Percentiles rank a stretch among this genome's conserved stretches.
phyloP scores from a whole-genome alignment of 1,140 invertebrate species.

The Apis florea region DNA sequence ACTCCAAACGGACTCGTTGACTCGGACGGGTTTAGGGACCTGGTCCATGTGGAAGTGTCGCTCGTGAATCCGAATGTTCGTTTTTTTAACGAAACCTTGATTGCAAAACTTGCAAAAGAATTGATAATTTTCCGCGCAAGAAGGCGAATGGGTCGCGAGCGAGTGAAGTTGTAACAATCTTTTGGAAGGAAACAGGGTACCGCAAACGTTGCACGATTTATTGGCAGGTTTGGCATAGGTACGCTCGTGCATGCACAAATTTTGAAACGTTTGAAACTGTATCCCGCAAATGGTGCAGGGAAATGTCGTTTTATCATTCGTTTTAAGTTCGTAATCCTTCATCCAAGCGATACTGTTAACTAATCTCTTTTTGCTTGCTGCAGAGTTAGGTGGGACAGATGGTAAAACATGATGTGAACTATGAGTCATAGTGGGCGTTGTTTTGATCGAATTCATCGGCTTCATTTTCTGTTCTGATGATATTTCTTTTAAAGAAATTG shows the following conservation, averaged over 20 bases:
- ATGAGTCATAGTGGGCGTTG: not conserved
- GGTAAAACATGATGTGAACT: too few species aligned
- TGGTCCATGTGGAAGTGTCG: conserved; percentile 50
- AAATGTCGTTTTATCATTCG: not conserved
- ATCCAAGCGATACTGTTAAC: not conserved
- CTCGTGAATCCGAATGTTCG: conserved; percentile 41
- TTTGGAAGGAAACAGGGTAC: conserved; percentile 52
- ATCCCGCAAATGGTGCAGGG: conserved; percentile 60
- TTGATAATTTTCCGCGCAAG: not conserved
- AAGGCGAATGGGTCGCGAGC: conserved; percentile 30
- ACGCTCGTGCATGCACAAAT: conserved; percentile 57
- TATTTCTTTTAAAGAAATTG: too few species aligned
- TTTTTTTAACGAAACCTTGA: conserved; percentile 57
- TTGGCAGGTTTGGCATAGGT: conserved; percentile 7
- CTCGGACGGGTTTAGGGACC: rapidly evolving
- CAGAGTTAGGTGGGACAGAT: too few species aligned
- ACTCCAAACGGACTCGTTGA: rapidly evolving
- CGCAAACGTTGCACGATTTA: conserved; percentile 50
- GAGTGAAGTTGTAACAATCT: conserved; percentile 49
- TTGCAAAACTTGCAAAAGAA: conserved; percentile 56
- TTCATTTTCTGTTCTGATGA: rapidly evolving
- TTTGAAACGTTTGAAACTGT: conserved; percentile 58
- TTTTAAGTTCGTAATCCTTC: not conserved
- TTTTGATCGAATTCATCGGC: too few species aligned
- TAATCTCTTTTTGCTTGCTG: not conserved